Evolutionary conservation across 2,113 vertebrate genomes (phyloP), one percentile per base, ranked within the genome.

Genomic region (Upupa epops): DNA sequence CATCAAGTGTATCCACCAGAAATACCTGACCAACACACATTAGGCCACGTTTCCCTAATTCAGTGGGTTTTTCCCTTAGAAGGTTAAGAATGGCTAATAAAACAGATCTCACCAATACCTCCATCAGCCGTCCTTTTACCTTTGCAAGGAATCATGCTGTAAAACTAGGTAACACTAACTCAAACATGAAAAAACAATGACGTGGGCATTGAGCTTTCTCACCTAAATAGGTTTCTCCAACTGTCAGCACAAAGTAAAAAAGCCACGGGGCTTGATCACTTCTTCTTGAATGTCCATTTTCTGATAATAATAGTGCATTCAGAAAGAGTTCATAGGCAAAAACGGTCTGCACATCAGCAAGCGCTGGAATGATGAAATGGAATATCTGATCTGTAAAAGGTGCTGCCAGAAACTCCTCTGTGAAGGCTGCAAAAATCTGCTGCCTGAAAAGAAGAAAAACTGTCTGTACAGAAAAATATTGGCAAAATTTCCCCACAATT

Each of bases 331-430:
- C 98, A 5, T 99, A 99, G 2, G 99, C 99, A 96, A 99, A 99
- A 81, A 89, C 74, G 15, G 97, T 95, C 85, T 97, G 98, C 5
- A 96, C 84, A 76, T 99, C 99, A 14, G 98, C 98, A 86, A 99
- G 92, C 1, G 99, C 99, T 73, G 99, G 99, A 95, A 99, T 97
- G 95, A 99, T 97, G 96, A 99, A 99, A 96, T 98, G 98, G 96
- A 99, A 98, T 94, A 99, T 98, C 97, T 99, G 99, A 93, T 99
- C 99, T 8, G 99, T 99, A 94, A 99, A 99, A 48, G 99, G 99
- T 48, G 98, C 98, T 48, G 98, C 98, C 94, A 99, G 96, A 90
- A 99, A 98, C 97, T 99, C 99, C 97, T 98, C 97, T 6, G 98
- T 99, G 97, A 99, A 99, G 97, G 98, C 98, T 29, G 97, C 95